These are phyloP conservation scores for Uloborus diversus DNA, from an alignment of 1,140 invertebrate species.

Conservation along the genomic window DNA sequence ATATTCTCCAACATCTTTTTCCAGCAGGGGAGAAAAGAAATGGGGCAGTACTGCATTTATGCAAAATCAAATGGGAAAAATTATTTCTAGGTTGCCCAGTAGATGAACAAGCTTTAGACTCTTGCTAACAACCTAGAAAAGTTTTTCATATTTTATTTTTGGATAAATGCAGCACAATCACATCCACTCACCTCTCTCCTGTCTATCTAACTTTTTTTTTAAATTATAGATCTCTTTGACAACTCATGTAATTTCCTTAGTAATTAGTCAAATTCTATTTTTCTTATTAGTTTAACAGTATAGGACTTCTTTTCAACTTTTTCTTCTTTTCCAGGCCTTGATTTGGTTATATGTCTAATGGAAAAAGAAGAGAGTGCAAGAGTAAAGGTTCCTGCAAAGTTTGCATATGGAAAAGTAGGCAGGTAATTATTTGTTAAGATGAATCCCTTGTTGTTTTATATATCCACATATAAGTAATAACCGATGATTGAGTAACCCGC, in stretches of 20 bases:
- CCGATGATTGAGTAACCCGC: too few relatives aligned
- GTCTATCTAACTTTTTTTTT: neutral
- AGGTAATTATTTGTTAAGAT: constrained; percentile 42
- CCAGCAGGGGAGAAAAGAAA: too few relatives aligned
- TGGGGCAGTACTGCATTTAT: too few relatives aligned
- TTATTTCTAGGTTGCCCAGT: too few relatives aligned
- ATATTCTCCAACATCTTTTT: too few relatives aligned
- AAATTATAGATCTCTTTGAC: neutral
- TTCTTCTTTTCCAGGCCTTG: constrained; percentile 62
- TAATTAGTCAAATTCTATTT: neutral
- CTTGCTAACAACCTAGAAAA: too few relatives aligned
- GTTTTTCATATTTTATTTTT: too few relatives aligned
- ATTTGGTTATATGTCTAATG: constrained; percentile 85
- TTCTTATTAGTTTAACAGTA: constrained; percentile 12
- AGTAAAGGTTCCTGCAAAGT: constrained; percentile 73
- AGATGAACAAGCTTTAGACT: too few relatives aligned
- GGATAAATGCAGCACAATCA: neutral
- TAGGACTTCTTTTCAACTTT: neutral
- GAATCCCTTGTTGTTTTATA: neutral
- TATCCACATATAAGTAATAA: too few relatives aligned
- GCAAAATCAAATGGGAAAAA: too few relatives aligned
- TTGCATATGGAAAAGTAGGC: constrained; percentile 64
- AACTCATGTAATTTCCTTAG: neutral
- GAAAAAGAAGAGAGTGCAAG: constrained; percentile 78
- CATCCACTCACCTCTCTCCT: neutral